Evolutionary conservation across 2,797 vertebrate genomes (phyloP).

Genomic region (Notoglanidium macrostoma): DNA sequence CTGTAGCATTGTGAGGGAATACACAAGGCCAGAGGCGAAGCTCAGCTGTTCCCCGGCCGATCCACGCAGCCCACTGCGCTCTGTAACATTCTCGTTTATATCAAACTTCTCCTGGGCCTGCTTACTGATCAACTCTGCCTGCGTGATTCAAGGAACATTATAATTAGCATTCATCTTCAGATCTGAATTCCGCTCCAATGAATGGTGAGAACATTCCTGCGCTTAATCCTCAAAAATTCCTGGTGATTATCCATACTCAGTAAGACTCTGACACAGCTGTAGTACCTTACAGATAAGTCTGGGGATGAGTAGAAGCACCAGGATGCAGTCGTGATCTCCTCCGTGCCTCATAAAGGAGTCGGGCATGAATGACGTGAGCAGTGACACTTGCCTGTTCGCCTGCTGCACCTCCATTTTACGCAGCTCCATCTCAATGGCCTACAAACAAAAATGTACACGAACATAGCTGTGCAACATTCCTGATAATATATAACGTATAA

Average conservation of each 20-base stretch:
- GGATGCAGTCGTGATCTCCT: conserved; percentile 93
- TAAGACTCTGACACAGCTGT: background rate
- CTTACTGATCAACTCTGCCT: conserved; percentile 94
- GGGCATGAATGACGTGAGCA: conserved; percentile 96
- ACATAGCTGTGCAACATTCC: background rate
- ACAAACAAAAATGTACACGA: background rate
- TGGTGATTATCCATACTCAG: background rate
- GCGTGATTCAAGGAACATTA: background rate
- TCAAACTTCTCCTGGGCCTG: conserved; percentile 97
- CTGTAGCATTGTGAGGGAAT: conserved; percentile 90
- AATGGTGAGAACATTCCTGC: background rate
- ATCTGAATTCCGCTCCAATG: background rate
- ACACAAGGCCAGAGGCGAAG: conserved; percentile 90
- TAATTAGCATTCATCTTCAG: too few relatives aligned
- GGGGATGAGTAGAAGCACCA: conserved; percentile 94
- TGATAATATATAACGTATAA: background rate
- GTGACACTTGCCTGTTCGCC: conserved; percentile 90
- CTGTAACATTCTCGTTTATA: conserved; percentile 81
- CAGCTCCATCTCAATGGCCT: conserved; percentile 99
- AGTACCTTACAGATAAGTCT: conserved; percentile 93
- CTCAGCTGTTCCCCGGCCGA: conserved; percentile 89
- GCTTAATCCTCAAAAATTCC: background rate
- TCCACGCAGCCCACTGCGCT: conserved; percentile 79
- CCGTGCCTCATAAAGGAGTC: conserved; percentile 95
- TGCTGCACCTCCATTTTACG: conserved; percentile 96